These are phyloP conservation scores for Zelleria hepariella DNA, from an alignment of 2,888 invertebrate species.

Conservation along the genomic window DNA sequence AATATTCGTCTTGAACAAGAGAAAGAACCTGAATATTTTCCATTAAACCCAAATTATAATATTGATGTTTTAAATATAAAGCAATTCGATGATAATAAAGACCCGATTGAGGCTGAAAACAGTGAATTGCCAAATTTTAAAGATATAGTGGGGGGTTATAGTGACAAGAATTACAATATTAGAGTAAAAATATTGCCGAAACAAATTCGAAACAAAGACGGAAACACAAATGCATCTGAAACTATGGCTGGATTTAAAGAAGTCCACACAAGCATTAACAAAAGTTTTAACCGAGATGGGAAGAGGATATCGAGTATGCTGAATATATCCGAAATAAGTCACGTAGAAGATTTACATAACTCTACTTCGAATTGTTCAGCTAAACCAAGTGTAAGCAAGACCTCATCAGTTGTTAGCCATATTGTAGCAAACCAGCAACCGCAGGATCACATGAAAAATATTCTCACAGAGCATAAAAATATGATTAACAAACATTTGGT, in stretches of 20 bases:
- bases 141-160: constrained; percentile 28
- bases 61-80: not conserved
- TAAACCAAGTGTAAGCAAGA: not conserved
- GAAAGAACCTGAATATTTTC: constrained; percentile 2
- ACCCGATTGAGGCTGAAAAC: not conserved
- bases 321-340: constrained; percentile 54
- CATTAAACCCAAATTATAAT: not conserved
- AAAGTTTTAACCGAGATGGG: constrained; percentile 50
- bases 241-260: constrained; percentile 45
- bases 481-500: constrained; percentile 38
- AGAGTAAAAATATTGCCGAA: constrained; percentile 53
- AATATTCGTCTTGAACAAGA: constrained; percentile 22
- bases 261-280: constrained; percentile 53
- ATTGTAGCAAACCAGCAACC: not conserved
- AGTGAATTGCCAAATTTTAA: constrained; percentile 19
- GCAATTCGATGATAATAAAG: not conserved
- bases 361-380: not conserved
- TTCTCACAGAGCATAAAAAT: constrained; percentile 36
- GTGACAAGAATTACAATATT: constrained; percentile 34
- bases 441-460: constrained; percentile 24
- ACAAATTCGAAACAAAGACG: constrained; percentile 6
- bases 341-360: constrained; percentile 35
- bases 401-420: not conserved
- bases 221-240: constrained; percentile 21
- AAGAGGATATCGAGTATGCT: constrained; percentile 41